These are phyloP conservation scores for Temnothorax unifasciatus DNA, from an alignment of 2,888 invertebrate species.

Conservation along the genomic window DNA sequence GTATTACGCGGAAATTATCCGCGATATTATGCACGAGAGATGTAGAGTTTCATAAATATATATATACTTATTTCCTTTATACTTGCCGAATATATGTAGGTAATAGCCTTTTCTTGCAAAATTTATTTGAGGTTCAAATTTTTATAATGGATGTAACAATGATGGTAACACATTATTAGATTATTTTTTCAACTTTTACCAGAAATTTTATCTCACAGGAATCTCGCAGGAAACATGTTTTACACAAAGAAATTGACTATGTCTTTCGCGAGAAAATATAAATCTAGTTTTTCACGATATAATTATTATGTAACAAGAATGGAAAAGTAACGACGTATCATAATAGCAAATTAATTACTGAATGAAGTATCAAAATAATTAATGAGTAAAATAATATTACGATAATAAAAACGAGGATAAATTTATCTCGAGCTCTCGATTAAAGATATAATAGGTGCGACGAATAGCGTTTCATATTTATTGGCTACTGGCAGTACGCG, in stretches of 20 bases:
- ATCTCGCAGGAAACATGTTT: neutral
- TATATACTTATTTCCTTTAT: neutral
- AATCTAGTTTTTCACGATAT: neutral
- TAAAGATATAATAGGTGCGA: neutral
- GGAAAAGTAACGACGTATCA: neutral
- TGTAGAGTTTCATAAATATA: neutral
- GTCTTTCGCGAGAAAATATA: neutral
- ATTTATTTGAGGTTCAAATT: neutral
- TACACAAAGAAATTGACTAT: neutral
- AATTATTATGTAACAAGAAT: neutral
- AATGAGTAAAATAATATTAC: neutral
- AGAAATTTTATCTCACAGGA: neutral
- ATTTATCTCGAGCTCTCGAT: neutral
- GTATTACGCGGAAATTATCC: neutral
- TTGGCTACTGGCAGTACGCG: neutral
- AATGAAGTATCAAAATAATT: neutral
- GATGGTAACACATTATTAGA: neutral
- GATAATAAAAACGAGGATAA: neutral
- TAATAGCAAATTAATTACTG: conserved; percentile 1
- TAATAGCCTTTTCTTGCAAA: neutral
- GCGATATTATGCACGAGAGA: neutral
- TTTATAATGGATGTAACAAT: no score
- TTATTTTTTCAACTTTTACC: neutral
- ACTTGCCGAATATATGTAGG: neutral
- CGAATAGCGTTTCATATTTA: conserved; percentile 15